These are phyloP conservation scores for Himalopsyche anomala DNA, from an alignment of 2,888 invertebrate genomes.

Conservation along the genomic window DNA sequence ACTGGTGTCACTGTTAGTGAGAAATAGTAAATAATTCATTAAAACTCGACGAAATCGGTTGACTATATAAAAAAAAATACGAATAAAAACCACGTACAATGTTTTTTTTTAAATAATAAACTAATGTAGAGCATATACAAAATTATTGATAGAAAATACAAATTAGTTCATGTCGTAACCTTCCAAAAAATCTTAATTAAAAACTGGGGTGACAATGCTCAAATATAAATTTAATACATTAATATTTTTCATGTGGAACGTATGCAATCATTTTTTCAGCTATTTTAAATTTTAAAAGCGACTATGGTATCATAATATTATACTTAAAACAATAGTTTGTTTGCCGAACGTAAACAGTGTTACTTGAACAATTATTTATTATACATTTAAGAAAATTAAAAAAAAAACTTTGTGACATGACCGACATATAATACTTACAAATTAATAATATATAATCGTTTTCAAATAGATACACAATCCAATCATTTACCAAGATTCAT, in stretches of 20 bases:
- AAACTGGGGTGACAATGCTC: too few species aligned
- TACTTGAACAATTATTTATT: not conserved
- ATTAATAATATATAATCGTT: not conserved
- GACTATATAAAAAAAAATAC: too few species aligned
- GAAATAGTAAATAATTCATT: too few species aligned
- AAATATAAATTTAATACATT: not conserved
- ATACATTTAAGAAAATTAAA: not conserved
- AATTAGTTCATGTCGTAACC: too few species aligned
- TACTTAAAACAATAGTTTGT: not conserved
- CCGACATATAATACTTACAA: not conserved
- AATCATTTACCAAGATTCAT: too few species aligned
- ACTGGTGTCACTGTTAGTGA: too few species aligned
- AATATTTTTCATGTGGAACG: not conserved
- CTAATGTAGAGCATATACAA: too few species aligned
- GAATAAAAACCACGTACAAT: too few species aligned
- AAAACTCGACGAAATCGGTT: too few species aligned
- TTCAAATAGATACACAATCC: not conserved
- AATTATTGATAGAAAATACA: too few species aligned
- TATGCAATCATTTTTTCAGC: not conserved
- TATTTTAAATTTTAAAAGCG: not conserved
- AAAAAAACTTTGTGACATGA: slow-evolving; percentile 29
- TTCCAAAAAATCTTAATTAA: too few species aligned
- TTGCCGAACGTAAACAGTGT: not conserved
- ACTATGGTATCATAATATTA: not conserved
- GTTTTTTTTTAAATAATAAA: too few species aligned